phyloP scores from a whole-genome alignment of 2,797 vertebrate genomes.

The Tapera naevia region DNA sequence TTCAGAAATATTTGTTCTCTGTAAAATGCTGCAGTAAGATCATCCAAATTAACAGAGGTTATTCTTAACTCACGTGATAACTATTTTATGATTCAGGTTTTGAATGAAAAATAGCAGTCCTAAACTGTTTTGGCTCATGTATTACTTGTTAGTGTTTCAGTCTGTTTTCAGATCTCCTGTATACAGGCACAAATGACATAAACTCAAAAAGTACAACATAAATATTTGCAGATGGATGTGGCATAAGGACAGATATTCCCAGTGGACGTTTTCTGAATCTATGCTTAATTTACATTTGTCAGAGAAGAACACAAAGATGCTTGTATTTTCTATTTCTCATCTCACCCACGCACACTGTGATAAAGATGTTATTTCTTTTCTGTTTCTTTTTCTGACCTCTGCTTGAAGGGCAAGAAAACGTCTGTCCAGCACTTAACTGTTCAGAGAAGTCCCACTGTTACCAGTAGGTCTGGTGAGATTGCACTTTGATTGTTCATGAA shows the following conservation, averaged over 20 bases:
- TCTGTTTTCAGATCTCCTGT: neutral
- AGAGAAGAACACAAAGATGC: neutral
- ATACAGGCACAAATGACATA: neutral
- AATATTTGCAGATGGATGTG: slow-evolving; percentile 3
- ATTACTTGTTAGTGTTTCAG: neutral
- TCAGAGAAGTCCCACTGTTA: neutral
- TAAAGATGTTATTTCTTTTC: neutral
- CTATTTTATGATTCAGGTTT: neutral
- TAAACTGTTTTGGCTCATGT: neutral
- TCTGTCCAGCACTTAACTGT: neutral
- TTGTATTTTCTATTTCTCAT: neutral
- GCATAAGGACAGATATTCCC: neutral
- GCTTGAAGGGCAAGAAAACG: neutral
- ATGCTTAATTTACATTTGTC: neutral
- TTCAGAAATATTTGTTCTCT: neutral
- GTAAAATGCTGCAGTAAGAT: neutral
- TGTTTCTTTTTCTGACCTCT: neutral
- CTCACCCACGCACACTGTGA: neutral
- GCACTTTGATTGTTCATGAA: neutral
- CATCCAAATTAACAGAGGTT: neutral
- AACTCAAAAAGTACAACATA: neutral
- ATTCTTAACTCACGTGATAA: neutral
- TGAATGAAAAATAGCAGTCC: neutral
- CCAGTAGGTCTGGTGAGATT: neutral
- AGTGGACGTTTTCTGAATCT: neutral